These are phyloP conservation scores for Galaxea fascicularis DNA, from an alignment of 92 coral and sea anemone species.

Conservation along the genomic window DNA sequence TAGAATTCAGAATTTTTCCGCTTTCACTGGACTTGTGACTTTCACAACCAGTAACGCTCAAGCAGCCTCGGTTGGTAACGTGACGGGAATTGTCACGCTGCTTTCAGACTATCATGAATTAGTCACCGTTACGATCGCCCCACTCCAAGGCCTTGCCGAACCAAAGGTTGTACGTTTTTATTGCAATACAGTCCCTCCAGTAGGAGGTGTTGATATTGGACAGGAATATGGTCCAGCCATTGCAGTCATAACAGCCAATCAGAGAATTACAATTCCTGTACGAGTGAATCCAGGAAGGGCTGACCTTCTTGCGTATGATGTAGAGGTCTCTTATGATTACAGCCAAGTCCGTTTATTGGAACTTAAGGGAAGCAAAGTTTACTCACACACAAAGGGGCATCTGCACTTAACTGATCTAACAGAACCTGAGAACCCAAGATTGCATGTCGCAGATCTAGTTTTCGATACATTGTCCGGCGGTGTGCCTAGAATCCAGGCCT, in stretches of 20 bases:
- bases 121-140: constrained; percentile 58
- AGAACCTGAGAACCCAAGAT: constrained; percentile 11
- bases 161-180: constrained; percentile 42
- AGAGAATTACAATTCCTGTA: constrained; percentile 47
- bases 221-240: constrained; percentile 69
- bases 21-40: constrained; percentile 51
- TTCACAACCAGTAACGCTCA: constrained; percentile 30
- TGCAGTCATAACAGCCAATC: constrained; percentile 34
- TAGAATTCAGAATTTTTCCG: constrained; percentile 53
- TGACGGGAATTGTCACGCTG: constrained; percentile 60
- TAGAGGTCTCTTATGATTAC: constrained; percentile 50
- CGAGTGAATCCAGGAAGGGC: constrained; percentile 58
- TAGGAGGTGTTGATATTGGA: constrained; percentile 78
- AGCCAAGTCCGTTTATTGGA: constrained; percentile 42
- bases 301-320: constrained; percentile 67
- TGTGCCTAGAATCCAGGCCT: constrained; percentile 31
- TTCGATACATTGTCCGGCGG: constrained; percentile 37
- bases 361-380: constrained; percentile 41
- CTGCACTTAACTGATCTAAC: constrained; percentile 64
- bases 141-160: constrained; percentile 27
- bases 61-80: constrained; percentile 44
- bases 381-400: constrained; percentile 37
- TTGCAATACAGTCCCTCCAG: constrained; percentile 69
- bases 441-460: constrained; percentile 55
- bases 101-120: constrained; percentile 47